Percentiles rank a stretch among this genome's conserved stretches.
Conservation (phyloP, 1,140 invertebrate genomes). For the Orchestia grillus region DNA sequence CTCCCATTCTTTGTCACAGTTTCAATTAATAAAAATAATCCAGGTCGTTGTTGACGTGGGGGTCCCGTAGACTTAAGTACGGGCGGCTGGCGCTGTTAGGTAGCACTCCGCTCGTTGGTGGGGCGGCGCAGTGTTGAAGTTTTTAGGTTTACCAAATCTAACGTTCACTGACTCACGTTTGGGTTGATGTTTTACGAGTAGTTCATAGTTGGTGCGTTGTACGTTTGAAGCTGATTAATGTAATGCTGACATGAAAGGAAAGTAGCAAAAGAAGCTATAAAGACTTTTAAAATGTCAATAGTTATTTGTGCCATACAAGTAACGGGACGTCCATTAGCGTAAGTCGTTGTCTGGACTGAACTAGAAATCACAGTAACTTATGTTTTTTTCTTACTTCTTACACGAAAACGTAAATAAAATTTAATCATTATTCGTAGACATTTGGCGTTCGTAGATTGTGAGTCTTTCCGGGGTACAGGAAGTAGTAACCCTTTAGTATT, state of each 20-base stretch:
- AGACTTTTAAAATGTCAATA: neutral
- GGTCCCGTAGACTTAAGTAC: neutral
- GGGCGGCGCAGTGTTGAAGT: neutral
- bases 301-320: neutral
- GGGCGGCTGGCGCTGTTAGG: neutral
- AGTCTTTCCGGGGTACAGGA: too few species aligned
- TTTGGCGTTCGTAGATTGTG: too few species aligned
- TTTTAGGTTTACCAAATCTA: neutral
- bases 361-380: too few species aligned
- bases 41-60: neutral
- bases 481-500: too few species aligned
- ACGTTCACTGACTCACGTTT: neutral
- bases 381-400: too few species aligned
- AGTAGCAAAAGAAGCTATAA: neutral
- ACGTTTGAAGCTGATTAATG: neutral
- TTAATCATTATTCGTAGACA: too few species aligned
- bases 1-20: constrained; percentile 25
- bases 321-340: too few species aligned
- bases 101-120: neutral
- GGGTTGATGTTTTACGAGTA: neutral
- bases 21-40: constrained; percentile 45
- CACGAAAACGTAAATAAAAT: too few species aligned
- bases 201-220: neutral
- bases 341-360: neutral
- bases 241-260: neutral